These are phyloP conservation scores for Plodia interpunctella DNA, from an alignment of 1,140 invertebrate species.

Conservation along the genomic window DNA sequence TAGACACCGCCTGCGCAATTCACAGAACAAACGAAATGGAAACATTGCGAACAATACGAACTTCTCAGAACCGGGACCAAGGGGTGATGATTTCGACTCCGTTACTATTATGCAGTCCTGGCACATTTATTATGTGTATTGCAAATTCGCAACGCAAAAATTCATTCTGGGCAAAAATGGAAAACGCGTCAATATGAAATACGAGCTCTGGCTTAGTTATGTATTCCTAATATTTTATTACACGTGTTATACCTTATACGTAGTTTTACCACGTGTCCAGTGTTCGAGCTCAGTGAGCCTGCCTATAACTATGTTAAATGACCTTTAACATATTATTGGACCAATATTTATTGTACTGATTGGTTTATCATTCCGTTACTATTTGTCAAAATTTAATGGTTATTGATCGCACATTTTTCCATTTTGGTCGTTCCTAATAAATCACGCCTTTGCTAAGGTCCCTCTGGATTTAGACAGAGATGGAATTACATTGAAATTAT, in stretches of 20 bases:
- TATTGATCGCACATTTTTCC: background rate
- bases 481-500: too few relatives aligned
- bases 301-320: too few relatives aligned
- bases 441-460: background rate
- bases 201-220: background rate
- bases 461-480: too few relatives aligned
- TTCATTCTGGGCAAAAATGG: background rate
- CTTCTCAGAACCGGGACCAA: background rate
- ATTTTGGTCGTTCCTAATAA: background rate
- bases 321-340: too few relatives aligned
- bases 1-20: constrained; percentile 8
- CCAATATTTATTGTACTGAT: too few relatives aligned
- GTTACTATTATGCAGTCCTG: background rate
- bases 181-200: background rate
- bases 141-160: too few relatives aligned
- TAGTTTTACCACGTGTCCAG: too few relatives aligned
- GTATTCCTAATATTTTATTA: background rate
- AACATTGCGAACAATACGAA: background rate
- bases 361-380: too few relatives aligned
- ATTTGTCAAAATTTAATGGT: constrained; percentile 2
- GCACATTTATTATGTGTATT: background rate
- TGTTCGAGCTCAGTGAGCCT: too few relatives aligned
- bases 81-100: background rate
- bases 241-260: background rate
- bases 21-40: background rate